Evolutionary conservation across 2,797 vertebrate species (phyloP), one percentile per base, ranked within the genome.

Genomic region (Enteromius viviparus): DNA sequence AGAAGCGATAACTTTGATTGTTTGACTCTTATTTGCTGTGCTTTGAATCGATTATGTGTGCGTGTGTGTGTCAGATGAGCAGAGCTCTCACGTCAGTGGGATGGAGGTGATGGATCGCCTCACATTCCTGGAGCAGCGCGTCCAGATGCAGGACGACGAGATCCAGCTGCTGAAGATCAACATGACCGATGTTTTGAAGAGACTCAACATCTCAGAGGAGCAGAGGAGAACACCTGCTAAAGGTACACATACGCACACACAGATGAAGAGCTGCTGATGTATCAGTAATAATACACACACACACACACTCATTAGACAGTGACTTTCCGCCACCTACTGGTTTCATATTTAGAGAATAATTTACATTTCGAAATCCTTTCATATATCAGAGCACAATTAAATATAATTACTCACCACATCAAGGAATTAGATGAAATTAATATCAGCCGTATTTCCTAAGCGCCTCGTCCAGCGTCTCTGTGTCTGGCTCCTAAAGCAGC

Each of bases 141-240:
- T 99, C 87, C 97, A 99, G 94, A 97, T 98, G 96, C 98, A 99
- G 86, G 98, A 99, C 64, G 98, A 99, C 2, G 98, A 99, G 88
- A 97, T 99, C 90, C 97, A 98, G 94, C 94, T 99, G 92, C 92
- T 99, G 89, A 99, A 99, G 90, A 95, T 97, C 65, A 95, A 97
- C 0, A 93, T 99, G 92, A 95, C 97, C 0, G 97, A 99, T 9
- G 98, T 99, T 55, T 96, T 99, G 68, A 96, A 98, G 88, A 95
- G 98, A 89, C 95, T 99, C 88, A 96, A 96, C 90, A 94, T 97
- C 88, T 96, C 97, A 0, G 97, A 98, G 90, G 97, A 98, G 84
- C 96, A 97, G 72, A 94, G 78, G 26, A 85, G 19, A 76, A 47
- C 49, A 1, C 60, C 62, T 23, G 68, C 8, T 64, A 68, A 78